Evolutionary conservation across 2,888 invertebrate species (phyloP).

Genomic region (Hydrotaea diabolus): DNA sequence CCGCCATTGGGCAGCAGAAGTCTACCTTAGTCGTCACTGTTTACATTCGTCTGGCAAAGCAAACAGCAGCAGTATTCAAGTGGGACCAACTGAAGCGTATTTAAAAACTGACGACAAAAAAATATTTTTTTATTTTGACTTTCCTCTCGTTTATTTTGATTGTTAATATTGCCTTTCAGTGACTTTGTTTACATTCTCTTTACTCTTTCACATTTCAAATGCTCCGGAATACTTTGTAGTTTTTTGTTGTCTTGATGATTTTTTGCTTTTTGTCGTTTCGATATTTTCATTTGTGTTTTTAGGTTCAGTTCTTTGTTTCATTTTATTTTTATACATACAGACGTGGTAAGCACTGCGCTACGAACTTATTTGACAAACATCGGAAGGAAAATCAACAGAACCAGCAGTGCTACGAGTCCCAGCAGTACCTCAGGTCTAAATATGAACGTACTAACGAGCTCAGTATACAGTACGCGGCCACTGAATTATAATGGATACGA

Average conservation of each 20-base stretch:
- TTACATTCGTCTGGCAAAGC: conserved; percentile 25
- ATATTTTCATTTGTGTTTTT: conserved; percentile 16
- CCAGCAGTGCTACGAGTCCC: background rate
- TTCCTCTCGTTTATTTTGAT: conserved; percentile 17
- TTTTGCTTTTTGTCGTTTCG: conserved; percentile 10
- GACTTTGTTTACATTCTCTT: conserved; percentile 16
- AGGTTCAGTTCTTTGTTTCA: conserved; percentile 1
- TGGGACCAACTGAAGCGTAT: conserved; percentile 14
- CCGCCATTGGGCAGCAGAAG: background rate
- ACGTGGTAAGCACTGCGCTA: background rate
- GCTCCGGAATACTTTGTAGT: background rate
- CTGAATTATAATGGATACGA: background rate
- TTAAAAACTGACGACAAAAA: background rate
- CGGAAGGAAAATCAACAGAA: background rate
- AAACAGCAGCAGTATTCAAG: conserved; percentile 15
- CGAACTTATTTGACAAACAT: conserved; percentile 10
- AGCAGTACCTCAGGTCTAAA: background rate
- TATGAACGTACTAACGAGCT: background rate
- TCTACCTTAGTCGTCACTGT: background rate
- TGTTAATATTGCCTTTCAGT: conserved; percentile 38
- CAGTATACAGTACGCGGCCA: background rate
- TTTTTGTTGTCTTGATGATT: background rate
- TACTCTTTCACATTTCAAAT: conserved; percentile 1
- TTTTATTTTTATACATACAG: background rate
- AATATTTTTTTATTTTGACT: background rate